phyloP scores from a whole-genome alignment of 2,113 vertebrate genomes.

The Varanus salvator region DNA sequence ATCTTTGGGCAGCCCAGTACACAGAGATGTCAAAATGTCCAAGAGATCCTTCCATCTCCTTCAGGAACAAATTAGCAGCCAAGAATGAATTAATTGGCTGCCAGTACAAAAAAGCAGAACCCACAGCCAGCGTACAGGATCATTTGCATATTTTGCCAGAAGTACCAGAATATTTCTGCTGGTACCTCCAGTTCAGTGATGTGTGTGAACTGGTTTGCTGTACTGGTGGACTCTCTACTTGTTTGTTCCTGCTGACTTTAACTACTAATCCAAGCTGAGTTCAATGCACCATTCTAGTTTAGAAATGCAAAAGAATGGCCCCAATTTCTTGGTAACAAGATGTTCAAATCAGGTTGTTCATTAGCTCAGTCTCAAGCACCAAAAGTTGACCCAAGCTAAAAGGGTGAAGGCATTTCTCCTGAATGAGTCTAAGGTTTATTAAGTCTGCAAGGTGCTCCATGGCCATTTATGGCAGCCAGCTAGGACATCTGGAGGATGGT shows the following conservation, averaged over 20 bases:
- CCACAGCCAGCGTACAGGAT: background rate
- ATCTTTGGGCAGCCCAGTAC: background rate
- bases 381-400: too few relatives aligned
- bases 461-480: background rate
- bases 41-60: accelerated
- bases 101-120: background rate
- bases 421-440: background rate
- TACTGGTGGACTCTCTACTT: background rate
- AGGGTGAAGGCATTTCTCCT: background rate
- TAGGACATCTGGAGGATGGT: too few relatives aligned
- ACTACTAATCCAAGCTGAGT: background rate
- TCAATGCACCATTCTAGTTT: background rate
- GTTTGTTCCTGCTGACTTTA: background rate
- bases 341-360: background rate
- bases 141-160: background rate
- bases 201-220: conserved; percentile 3
- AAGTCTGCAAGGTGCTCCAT: background rate
- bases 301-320: background rate
- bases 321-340: background rate
- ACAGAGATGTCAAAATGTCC: background rate
- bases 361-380: background rate
- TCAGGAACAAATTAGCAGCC: accelerated
- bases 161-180: background rate
- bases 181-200: background rate
- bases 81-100: background rate